These are phyloP conservation scores for Lepidocolaptes lacrymiger DNA, from an alignment of 2,797 vertebrate genomes.

Conservation along the genomic window DNA sequence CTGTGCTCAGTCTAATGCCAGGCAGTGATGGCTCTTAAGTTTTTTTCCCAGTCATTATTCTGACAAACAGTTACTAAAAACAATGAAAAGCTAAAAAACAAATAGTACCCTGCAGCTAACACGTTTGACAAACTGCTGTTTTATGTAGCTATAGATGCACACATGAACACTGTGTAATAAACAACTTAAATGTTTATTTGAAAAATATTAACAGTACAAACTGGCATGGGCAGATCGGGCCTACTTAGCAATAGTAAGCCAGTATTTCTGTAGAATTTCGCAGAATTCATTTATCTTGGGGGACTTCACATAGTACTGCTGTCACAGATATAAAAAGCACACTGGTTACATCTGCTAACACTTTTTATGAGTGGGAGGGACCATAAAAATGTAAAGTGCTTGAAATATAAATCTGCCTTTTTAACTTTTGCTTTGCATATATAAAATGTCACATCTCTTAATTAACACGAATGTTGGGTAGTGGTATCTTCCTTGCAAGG, in stretches of 20 bases:
- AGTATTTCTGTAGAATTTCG: not conserved
- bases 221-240: not conserved
- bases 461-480: not conserved
- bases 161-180: not conserved
- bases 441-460: not conserved
- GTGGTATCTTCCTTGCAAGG: slow-evolving; percentile 25
- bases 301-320: not conserved
- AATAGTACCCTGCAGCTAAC: too few species aligned
- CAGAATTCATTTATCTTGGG: not conserved
- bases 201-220: slow-evolving; percentile 52
- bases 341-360: not conserved
- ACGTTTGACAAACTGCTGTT: not conserved
- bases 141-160: not conserved
- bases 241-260: not conserved
- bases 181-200: slow-evolving; percentile 61
- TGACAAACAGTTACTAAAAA: not conserved
- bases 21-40: not conserved
- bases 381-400: slow-evolving; percentile 62
- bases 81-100: not conserved
- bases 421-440: not conserved
- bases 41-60: not conserved
- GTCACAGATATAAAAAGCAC: slow-evolving; percentile 6
- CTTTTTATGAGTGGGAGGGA: not conserved
- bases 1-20: not conserved
- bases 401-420: slow-evolving; percentile 1